Percentiles rank a stretch among this genome's conserved stretches.
Conservation (phyloP, 2,888 invertebrate species). For the Microchrysa polita region DNA sequence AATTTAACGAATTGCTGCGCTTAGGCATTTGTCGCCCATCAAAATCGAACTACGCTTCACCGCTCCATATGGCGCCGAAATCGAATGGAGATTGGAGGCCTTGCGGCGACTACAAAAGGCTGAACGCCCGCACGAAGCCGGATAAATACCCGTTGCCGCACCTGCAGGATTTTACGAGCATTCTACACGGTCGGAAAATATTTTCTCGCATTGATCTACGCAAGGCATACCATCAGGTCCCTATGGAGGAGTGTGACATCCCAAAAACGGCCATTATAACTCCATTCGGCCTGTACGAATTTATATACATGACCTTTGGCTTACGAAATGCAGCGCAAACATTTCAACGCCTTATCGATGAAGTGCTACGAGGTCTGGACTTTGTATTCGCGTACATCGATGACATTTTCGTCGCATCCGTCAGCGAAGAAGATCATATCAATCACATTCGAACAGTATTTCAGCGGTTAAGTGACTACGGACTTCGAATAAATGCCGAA, state of each 20-base stretch:
- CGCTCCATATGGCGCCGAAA: background rate
- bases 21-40: constrained; percentile 60
- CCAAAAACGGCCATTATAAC: constrained; percentile 52
- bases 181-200: background rate
- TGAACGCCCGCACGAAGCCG: background rate
- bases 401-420: constrained; percentile 53
- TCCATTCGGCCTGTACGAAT: constrained; percentile 57
- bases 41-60: constrained; percentile 58
- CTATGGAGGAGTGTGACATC: background rate
- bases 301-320: constrained; percentile 55
- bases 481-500: constrained; percentile 50
- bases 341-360: constrained; percentile 57
- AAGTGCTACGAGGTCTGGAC: constrained; percentile 51
- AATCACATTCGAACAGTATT: constrained; percentile 49
- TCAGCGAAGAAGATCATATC: constrained; percentile 48
- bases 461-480: constrained; percentile 49
- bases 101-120: background rate
- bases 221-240: constrained; percentile 8
- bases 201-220: background rate
- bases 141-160: constrained; percentile 3
- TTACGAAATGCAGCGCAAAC: constrained; percentile 56
- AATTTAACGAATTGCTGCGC: constrained; percentile 46
- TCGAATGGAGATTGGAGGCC: background rate
- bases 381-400: constrained; percentile 52
- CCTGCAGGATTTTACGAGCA: constrained; percentile 31